Evolutionary conservation across 2,888 invertebrate genomes (phyloP), one percentile per base, ranked within the genome.

Genomic region (Cyaniris semiargus): DNA sequence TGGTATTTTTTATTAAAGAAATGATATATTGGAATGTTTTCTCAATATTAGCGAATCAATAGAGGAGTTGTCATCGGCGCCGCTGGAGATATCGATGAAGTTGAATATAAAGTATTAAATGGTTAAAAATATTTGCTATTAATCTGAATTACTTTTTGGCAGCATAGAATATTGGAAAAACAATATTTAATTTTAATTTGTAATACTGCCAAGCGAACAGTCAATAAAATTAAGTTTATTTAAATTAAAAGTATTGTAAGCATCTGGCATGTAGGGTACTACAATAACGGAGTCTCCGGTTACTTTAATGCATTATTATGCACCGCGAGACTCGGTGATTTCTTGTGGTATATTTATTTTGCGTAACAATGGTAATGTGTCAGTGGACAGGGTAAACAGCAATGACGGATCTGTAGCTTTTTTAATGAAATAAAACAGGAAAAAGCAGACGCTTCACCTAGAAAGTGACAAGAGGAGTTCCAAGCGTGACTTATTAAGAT

Each of bases 51-150:
- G 66, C 66, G 27, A 66, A 31, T 66, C 27, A 66, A 66, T 66
- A 15, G 66, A 66, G 27, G 27, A 27, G 66, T 6, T 66, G 66
- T 27, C 66, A 66, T 66, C 15, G 15, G 6, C 31, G 8, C 66
- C 66, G 27, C 66, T 66, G 66, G 66, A 66, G 66, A 27, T 27
- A 66, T 66, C 23, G 27, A 66, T 66, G 27, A 66, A 66, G 66
- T 27, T 66, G 6, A 66, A 27, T 66, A 27, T 27, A 27, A 66
- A 66, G 5, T 66, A 66, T 58, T 58, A 21, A 21, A 58, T 21
- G 8, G 58, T 58, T 8, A 58, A 58, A 56, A 21, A 21, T 21
- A 58, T 21, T 58, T 58, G 21, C 7, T 21, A 7, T 7, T 58
- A 58, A 58, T 21, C 21, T 58, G 21, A n/a, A 21, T 58, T 53